These are phyloP conservation scores for Rhopalosiphum maidis DNA, from an alignment of 1,140 invertebrate genomes.

Conservation along the genomic window DNA sequence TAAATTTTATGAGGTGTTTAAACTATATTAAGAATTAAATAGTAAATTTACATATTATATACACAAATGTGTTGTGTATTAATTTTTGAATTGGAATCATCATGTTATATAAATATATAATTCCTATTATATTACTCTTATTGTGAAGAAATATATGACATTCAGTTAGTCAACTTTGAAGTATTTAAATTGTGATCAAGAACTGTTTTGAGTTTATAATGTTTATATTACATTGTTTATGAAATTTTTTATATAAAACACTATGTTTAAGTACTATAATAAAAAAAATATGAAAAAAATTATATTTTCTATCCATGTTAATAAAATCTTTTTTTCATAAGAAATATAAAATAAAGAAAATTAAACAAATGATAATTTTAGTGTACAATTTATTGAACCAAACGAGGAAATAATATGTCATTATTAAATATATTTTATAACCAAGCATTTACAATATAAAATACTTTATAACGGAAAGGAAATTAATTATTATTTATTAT, in stretches of 20 bases:
- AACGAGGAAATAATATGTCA: neutral
- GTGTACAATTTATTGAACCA: neutral
- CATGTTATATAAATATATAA: neutral
- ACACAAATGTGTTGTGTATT: neutral
- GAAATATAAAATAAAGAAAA: neutral
- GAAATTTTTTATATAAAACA: neutral
- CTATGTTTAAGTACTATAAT: neutral
- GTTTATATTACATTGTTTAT: neutral
- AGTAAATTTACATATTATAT: neutral
- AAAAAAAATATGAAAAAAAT: neutral
- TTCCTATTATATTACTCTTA: neutral
- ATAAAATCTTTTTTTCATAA: neutral
- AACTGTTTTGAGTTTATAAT: neutral
- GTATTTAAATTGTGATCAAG: neutral
- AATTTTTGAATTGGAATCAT: neutral
- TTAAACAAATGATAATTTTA: neutral
- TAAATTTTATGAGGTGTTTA: neutral
- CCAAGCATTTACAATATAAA: neutral
- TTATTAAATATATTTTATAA: neutral
- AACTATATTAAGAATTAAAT: neutral
- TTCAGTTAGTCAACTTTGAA: neutral
- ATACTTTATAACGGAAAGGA: neutral
- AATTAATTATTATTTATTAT: neutral
- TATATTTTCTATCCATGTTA: neutral
- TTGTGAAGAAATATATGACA: neutral